These are phyloP conservation scores for Caiman crocodilus DNA, from an alignment of 2,797 vertebrate genomes.

Conservation along the genomic window DNA sequence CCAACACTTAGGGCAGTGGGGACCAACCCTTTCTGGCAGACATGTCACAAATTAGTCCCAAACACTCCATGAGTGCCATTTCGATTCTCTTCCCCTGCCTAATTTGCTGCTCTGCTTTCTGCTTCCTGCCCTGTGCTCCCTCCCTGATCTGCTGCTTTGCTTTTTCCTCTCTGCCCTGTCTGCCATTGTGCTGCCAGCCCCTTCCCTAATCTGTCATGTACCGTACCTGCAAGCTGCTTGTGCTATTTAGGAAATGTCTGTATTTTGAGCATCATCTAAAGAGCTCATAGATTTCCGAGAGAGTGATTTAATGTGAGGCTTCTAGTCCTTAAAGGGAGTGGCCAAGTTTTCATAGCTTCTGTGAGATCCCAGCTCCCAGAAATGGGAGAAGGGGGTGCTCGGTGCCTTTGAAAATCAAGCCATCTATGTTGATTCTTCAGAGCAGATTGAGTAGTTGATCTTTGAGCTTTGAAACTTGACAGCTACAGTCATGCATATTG, in stretches of 20 bases:
- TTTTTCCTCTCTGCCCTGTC: no score
- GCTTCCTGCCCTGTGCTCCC: no score
- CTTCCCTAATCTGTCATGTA: no score
- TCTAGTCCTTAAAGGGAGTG: not conserved
- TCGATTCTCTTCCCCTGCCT: no score
- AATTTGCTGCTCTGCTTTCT: no score
- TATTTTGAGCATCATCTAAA: not conserved
- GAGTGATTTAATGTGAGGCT: not conserved
- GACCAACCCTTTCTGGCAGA: no score
- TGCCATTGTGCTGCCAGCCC: no score
- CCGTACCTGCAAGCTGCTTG: no score
- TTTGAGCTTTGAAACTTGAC: not conserved
- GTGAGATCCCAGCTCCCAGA: not conserved
- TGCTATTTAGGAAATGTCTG: not conserved
- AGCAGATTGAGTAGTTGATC: not conserved
- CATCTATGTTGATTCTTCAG: not conserved
- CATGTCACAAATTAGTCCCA: no score
- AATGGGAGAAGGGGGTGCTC: not conserved
- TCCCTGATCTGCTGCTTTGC: no score
- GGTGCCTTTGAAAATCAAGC: not conserved
- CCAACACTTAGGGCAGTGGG: no score
- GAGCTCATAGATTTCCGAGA: not conserved
- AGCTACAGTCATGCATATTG: rapidly evolving
- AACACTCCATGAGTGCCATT: no score
- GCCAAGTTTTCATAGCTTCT: not conserved